Conservation (phyloP, 1,140 invertebrate genomes). For the Thereuonema tuberculata region DNA sequence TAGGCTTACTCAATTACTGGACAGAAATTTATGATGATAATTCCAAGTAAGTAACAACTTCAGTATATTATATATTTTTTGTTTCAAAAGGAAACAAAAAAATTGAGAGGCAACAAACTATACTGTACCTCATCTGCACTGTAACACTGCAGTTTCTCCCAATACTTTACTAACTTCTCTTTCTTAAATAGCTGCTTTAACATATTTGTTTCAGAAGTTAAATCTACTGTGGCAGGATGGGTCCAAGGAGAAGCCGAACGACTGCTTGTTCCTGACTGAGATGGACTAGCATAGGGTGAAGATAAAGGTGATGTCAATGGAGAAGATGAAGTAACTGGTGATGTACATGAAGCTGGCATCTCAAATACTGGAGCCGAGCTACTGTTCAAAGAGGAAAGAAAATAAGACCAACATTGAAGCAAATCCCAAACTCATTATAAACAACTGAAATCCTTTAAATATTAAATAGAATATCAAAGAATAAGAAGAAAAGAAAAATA, state of each 20-base stretch:
- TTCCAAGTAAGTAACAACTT: too few species aligned
- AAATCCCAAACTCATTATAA: too few species aligned
- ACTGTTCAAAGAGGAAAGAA: too few species aligned
- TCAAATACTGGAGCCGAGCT: background rate
- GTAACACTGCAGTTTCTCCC: slow-evolving; percentile 15
- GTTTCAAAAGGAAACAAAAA: too few species aligned
- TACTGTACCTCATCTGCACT: slow-evolving; percentile 21
- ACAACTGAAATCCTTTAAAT: too few species aligned
- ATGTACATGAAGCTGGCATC: background rate
- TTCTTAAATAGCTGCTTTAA: slow-evolving; percentile 15
- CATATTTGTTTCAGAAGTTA: background rate
- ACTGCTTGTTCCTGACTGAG: slow-evolving; percentile 15
- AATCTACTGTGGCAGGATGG: background rate
- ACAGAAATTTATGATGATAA: too few species aligned
- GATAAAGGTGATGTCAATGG: slow-evolving; percentile 16
- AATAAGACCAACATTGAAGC: too few species aligned
- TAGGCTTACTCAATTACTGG: too few species aligned
- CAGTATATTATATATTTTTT: too few species aligned
- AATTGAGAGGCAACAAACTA: too few species aligned
- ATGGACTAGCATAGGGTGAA: slow-evolving; percentile 17
- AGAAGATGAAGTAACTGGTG: slow-evolving; percentile 14
- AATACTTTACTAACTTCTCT: slow-evolving; percentile 20
- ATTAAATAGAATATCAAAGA: too few species aligned
- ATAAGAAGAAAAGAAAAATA: too few species aligned
- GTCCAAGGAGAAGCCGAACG: slow-evolving; percentile 16